Conservation (phyloP, 2,113 vertebrate species). For the Urocitellus parryii region DNA sequence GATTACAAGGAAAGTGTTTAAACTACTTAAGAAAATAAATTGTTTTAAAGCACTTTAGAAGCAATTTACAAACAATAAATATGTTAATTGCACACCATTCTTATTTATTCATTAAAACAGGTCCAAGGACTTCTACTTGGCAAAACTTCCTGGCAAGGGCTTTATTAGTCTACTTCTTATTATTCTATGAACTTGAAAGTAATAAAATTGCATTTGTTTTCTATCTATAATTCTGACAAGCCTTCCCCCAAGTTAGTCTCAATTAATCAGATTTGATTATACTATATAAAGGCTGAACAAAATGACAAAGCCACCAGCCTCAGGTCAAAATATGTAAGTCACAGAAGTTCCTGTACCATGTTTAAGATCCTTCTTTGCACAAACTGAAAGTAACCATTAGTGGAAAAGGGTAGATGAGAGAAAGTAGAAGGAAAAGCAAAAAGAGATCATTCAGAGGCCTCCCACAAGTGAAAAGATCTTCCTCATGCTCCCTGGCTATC, state of each 20-base stretch:
- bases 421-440: not conserved
- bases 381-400: not conserved
- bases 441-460: constrained; percentile 26
- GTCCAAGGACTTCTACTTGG: constrained; percentile 70
- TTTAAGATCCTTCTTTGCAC: constrained; percentile 41
- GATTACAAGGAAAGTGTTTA: constrained; percentile 66
- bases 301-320: constrained; percentile 63
- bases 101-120: constrained; percentile 79
- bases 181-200: constrained; percentile 68
- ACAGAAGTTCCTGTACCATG: not conserved
- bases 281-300: constrained; percentile 58
- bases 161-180: constrained; percentile 68
- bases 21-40: constrained; percentile 76
- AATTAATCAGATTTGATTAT: constrained; percentile 68
- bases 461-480: constrained; percentile 22
- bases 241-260: constrained; percentile 64
- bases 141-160: constrained; percentile 71
- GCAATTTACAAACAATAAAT: constrained; percentile 78
- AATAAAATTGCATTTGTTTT: constrained; percentile 74
- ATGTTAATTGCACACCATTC: constrained; percentile 72
- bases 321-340: constrained; percentile 30
- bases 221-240: constrained; percentile 43
- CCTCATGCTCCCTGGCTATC: not conserved
- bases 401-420: not conserved
- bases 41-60: constrained; percentile 71